Evolutionary conservation across 2,113 vertebrate genomes (phyloP).

Genomic region (Saguinus imperator): DNA sequence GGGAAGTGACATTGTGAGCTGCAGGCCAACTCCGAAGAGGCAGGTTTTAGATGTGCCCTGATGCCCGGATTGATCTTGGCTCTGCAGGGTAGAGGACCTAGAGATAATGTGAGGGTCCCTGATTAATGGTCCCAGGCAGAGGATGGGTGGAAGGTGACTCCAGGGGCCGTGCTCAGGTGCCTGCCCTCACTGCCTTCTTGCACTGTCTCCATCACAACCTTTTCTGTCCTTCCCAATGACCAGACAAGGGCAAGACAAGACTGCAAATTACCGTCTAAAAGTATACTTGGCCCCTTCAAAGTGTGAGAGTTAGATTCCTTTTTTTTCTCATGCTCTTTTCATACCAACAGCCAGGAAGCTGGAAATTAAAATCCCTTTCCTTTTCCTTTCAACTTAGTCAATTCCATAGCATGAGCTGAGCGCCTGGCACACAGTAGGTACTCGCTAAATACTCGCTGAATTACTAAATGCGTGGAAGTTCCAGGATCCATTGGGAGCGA

Average conservation of each 20-base stretch:
- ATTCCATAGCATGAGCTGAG: too few species aligned
- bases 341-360: not conserved
- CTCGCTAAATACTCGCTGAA: not conserved
- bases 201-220: not conserved
- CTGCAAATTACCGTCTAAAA: too few species aligned
- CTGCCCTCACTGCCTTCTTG: not conserved
- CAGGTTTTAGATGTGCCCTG: not conserved
- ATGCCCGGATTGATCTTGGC: not conserved
- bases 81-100: not conserved
- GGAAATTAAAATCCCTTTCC: not conserved
- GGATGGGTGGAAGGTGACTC: not conserved
- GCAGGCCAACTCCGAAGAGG: not conserved
- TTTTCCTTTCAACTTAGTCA: not conserved
- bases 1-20: not conserved
- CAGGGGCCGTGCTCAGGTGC: not conserved
- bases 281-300: not conserved
- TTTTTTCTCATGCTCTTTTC: not conserved
- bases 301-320: not conserved
- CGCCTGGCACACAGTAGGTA: not conserved
- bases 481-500: fast-evolving
- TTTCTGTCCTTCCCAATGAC: not conserved
- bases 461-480: not conserved
- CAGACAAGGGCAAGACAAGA: not conserved
- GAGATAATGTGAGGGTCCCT: not conserved
- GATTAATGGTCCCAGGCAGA: conserved; percentile 1